phyloP scores from a whole-genome alignment of 2,113 vertebrate genomes.

The Ovis canadensis region DNA sequence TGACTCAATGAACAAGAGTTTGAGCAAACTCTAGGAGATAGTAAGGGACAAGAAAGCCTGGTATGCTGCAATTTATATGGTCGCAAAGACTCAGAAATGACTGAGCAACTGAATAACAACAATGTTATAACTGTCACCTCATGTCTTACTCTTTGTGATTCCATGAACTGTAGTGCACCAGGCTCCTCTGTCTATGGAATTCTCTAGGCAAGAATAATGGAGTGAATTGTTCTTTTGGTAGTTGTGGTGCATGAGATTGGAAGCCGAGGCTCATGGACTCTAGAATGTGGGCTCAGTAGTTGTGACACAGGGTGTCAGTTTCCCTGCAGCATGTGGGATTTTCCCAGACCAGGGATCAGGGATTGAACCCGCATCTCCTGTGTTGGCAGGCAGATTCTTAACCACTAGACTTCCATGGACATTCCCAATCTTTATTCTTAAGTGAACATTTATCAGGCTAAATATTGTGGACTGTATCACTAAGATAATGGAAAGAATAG shows the following conservation, averaged over 20 bases:
- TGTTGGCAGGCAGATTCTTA: not conserved
- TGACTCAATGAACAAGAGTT: not conserved
- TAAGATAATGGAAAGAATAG: not conserved
- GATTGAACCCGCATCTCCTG: accelerated
- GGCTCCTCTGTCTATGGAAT: not conserved
- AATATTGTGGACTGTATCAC: not conserved
- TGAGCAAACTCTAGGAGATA: not conserved
- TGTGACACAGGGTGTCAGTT: not conserved
- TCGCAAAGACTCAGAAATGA: accelerated
- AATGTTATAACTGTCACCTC: not conserved
- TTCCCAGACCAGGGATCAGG: not conserved
- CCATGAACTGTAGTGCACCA: not conserved
- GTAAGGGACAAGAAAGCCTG: not conserved
- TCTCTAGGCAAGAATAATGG: not conserved
- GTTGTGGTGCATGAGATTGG: not conserved
- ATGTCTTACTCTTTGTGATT: not conserved
- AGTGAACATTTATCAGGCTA: not conserved
- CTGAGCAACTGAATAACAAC: not conserved
- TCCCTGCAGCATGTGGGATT: not conserved
- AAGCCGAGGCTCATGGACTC: not conserved
- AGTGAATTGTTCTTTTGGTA: not conserved
- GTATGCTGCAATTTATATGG: not conserved
- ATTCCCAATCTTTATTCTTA: not conserved
- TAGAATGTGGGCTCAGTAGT: not conserved
- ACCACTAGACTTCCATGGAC: not conserved